These are phyloP conservation scores for Elysia crispata DNA, from an alignment of 2,888 invertebrate species.

Conservation along the genomic window DNA sequence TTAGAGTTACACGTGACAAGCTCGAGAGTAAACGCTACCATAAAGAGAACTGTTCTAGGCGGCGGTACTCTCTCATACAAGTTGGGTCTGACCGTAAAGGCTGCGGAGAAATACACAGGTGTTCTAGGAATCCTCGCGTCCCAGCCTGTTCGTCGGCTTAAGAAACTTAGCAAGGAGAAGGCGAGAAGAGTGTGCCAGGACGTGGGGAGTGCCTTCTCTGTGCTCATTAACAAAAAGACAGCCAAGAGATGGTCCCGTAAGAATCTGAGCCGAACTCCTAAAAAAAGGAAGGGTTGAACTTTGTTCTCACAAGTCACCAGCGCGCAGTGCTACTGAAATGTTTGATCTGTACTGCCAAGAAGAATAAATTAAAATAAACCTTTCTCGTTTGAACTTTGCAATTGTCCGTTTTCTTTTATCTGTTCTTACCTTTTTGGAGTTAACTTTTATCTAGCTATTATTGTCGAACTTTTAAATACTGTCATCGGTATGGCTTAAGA, in stretches of 20 bases:
- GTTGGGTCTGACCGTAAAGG: background rate
- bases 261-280: too few species aligned
- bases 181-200: background rate
- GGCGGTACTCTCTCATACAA: background rate
- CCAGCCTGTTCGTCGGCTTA: background rate
- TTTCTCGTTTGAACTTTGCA: too few species aligned
- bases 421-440: too few species aligned
- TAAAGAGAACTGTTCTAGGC: background rate
- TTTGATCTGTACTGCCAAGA: too few species aligned
- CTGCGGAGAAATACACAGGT: background rate
- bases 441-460: too few species aligned
- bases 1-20: background rate
- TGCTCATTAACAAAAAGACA: background rate
- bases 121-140: background rate
- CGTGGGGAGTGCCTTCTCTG: background rate
- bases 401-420: too few species aligned
- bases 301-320: too few species aligned
- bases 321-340: too few species aligned
- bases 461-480: too few species aligned
- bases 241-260: background rate
- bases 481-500: too few species aligned
- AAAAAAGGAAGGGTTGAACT: too few species aligned
- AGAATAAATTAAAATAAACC: too few species aligned
- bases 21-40: background rate
- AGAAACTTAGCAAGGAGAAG: background rate